Base-by-base conservation (phyloP, 2,797 vertebrate genomes). In the Gymnocypris eckloni region DNA sequence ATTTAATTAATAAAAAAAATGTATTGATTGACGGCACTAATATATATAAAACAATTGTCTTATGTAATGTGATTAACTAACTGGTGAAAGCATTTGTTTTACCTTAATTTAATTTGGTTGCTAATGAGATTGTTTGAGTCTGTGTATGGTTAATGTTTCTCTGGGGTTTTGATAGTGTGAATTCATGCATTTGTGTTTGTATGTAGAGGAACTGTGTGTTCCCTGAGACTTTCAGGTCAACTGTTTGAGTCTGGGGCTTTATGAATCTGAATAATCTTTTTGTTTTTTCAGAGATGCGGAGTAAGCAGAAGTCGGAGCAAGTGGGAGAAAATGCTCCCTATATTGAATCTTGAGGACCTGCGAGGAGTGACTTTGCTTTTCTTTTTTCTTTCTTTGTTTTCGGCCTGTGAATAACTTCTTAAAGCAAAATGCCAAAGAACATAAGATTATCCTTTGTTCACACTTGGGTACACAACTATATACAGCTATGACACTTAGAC, bases 251-350 rank as follows among this genome's bases (percentile, higher is more conserved):
- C 37, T 25, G 15, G 22, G 43, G 22, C 11, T 45, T 39, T 73
- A 18, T 18, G 3, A 72, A 45, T 20, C 12, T 72, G 37, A 61
- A 39, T 37, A 10, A 16, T 83, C 59, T 64, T 79, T 73, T 76
- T 79, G 70, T 39, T 72, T 87, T 77, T 87, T 81, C 89, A 94
- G 92, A 87, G 87, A 52, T 33, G 82, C 91, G 69, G 92, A 94
- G 86, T 92, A 91, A 89, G 41, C 77, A n/a, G 25, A 67, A 15
- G 22, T 73, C 33, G 12, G 56, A 39, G 25, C 3, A 22, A 7
- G 61, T 25, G n/a, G 15, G 54, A 6, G 13, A 39, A 79, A 41
- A 39, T 8, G 41, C 64, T 20, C 43, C 70, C 67, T 45, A 56
- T 81, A 45, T 69, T 64, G 39, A 75, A 77, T 43, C 56, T 79